These are phyloP conservation scores for Plagodis dolabraria DNA, from an alignment of 2,888 invertebrate species.

Conservation along the genomic window DNA sequence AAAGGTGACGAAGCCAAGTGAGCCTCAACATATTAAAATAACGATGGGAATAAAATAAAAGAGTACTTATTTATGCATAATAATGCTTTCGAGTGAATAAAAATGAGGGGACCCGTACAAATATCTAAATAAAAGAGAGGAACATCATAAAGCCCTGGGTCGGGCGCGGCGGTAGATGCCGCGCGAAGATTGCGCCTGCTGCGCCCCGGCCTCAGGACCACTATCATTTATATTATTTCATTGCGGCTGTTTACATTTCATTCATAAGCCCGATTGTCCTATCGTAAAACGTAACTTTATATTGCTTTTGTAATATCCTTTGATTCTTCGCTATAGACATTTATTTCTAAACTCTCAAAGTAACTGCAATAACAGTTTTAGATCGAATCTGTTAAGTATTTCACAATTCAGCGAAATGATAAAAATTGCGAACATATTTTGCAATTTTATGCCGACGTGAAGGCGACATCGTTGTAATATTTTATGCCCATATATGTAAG, in stretches of 20 bases:
- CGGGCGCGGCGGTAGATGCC: slow-evolving; percentile 67
- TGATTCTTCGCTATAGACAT: slow-evolving; percentile 27
- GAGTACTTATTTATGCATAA: slow-evolving; percentile 79
- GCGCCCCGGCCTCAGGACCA: slow-evolving; percentile 48
- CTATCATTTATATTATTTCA: slow-evolving; percentile 81
- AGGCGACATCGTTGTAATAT: slow-evolving; percentile 34
- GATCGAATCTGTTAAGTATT: slow-evolving; percentile 16
- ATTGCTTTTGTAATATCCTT: slow-evolving; percentile 49
- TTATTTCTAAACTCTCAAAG: slow-evolving; percentile 22
- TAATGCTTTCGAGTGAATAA: slow-evolving; percentile 77
- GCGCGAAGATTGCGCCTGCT: slow-evolving; percentile 69
- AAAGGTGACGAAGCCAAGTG: slow-evolving; percentile 75
- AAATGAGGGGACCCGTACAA: slow-evolving; percentile 77
- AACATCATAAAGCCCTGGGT: slow-evolving; percentile 67
- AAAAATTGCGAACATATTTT: slow-evolving; percentile 28
- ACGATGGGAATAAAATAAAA: slow-evolving; percentile 80
- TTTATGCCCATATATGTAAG: slow-evolving; percentile 37
- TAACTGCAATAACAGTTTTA: slow-evolving; percentile 17
- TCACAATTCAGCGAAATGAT: slow-evolving; percentile 27
- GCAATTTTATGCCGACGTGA: slow-evolving; percentile 34
- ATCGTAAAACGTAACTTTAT: slow-evolving; percentile 62
- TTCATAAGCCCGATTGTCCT: slow-evolving; percentile 71
- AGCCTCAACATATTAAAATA: slow-evolving; percentile 74
- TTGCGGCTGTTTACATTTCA: slow-evolving; percentile 82
- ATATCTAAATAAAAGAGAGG: slow-evolving; percentile 81